A percentile compares a stretch with the other conserved stretches of the same genome.
Conservation (phyloP, 2,797 vertebrate species). For the Loris lydekkerianus region DNA sequence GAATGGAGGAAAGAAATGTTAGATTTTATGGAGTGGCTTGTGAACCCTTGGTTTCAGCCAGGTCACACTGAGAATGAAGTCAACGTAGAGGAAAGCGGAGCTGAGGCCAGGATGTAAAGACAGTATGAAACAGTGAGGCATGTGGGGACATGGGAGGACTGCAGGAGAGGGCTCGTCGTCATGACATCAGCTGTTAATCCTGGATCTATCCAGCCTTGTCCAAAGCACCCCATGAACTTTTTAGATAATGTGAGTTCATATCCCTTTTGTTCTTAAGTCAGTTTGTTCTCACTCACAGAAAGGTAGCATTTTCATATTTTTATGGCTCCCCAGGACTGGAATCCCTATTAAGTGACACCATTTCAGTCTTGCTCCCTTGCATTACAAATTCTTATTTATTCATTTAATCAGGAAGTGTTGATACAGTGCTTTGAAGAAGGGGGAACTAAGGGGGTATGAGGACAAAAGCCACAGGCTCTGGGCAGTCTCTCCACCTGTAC, state of each 20-base stretch:
- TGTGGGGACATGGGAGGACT: neutral
- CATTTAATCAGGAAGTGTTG: neutral
- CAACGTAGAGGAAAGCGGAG: neutral
- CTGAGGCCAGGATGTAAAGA: neutral
- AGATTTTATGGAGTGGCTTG: neutral
- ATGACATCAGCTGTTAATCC: neutral
- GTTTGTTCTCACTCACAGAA: neutral
- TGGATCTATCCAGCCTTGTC: neutral
- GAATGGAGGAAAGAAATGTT: conserved; percentile 3
- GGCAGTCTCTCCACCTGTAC: neutral
- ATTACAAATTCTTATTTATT: neutral
- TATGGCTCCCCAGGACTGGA: neutral
- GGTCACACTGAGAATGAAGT: neutral
- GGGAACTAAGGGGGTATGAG: neutral
- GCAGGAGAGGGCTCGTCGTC: rapidly evolving
- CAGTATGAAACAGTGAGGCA: neutral
- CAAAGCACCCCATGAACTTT: neutral
- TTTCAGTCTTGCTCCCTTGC: neutral
- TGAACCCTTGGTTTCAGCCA: neutral
- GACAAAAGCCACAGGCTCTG: neutral
- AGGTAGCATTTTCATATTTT: neutral
- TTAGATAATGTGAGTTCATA: neutral
- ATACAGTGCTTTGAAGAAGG: neutral
- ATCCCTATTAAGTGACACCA: neutral
- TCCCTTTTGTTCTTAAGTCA: neutral